Percentiles rank a stretch among this genome's conserved stretches.
Conservation (phyloP, 2,113 vertebrate species). For the Ptilorrhoa leucosticta region DNA sequence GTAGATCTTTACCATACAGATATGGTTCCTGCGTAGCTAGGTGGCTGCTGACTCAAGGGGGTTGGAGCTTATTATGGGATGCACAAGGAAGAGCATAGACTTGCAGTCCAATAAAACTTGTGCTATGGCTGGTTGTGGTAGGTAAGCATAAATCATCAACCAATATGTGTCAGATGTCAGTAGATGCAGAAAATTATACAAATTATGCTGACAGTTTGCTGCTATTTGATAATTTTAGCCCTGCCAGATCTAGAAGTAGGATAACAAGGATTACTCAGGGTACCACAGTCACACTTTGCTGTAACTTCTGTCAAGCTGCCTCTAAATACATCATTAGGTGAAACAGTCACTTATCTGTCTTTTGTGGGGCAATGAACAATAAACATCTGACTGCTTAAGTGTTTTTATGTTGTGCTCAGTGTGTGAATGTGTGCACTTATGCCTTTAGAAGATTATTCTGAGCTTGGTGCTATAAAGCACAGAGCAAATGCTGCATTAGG, state of each 20-base stretch:
- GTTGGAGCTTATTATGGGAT: neutral
- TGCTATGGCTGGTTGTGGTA: neutral
- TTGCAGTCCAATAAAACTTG: neutral
- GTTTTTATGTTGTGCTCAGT: neutral
- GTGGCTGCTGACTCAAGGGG: neutral
- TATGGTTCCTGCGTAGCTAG: neutral
- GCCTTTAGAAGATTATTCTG: neutral
- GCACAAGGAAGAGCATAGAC: neutral
- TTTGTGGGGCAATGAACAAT: neutral
- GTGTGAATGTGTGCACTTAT: neutral
- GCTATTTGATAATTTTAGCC: neutral
- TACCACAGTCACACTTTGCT: neutral
- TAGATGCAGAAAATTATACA: neutral
- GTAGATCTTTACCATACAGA: neutral
- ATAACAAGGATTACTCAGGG: neutral
- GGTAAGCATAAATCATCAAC: neutral
- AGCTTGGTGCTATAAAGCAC: neutral
- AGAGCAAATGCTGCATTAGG: neutral
- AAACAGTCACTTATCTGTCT: neutral
- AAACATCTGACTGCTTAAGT: neutral
- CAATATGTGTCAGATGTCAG: neutral
- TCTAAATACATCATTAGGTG: neutral
- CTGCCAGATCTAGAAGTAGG: fast-evolving
- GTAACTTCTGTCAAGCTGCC: neutral
- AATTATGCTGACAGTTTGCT: neutral